Conservation (phyloP, 2,113 vertebrate species). For the Parus major region DNA sequence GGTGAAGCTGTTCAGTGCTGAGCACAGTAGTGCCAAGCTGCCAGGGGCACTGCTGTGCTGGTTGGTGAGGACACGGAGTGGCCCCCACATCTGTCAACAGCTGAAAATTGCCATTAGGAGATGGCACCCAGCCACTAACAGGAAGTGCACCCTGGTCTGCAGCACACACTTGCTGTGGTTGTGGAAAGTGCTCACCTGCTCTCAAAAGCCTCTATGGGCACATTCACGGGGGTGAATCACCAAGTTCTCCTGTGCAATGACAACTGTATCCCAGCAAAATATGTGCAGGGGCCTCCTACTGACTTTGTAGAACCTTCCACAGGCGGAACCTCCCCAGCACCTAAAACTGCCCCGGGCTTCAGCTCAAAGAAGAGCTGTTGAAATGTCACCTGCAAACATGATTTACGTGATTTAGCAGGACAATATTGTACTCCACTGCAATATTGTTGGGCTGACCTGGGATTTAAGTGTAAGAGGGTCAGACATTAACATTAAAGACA, state of each 20-base stretch:
- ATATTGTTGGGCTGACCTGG: neutral
- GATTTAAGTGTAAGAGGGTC: neutral
- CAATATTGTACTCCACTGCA: neutral
- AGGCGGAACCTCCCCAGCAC: neutral
- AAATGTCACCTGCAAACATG: neutral
- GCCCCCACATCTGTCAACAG: neutral
- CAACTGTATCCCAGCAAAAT: neutral
- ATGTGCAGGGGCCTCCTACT: accelerated
- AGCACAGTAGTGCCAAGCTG: neutral
- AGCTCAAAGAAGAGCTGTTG: neutral
- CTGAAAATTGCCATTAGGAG: neutral
- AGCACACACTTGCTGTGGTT: neutral
- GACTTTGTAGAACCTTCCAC: neutral
- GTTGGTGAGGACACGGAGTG: neutral
- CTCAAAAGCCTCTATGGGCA: neutral
- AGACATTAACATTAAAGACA: neutral
- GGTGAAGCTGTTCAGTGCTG: neutral
- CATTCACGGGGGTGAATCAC: neutral
- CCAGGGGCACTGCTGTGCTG: neutral
- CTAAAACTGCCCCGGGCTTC: neutral
- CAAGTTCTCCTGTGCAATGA: neutral
- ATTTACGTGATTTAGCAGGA: neutral
- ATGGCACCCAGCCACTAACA: neutral
- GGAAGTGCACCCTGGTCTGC: neutral
- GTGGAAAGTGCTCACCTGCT: neutral